These are phyloP conservation scores for Tineola bisselliella DNA, from an alignment of 2,888 invertebrate genomes.

Conservation along the genomic window DNA sequence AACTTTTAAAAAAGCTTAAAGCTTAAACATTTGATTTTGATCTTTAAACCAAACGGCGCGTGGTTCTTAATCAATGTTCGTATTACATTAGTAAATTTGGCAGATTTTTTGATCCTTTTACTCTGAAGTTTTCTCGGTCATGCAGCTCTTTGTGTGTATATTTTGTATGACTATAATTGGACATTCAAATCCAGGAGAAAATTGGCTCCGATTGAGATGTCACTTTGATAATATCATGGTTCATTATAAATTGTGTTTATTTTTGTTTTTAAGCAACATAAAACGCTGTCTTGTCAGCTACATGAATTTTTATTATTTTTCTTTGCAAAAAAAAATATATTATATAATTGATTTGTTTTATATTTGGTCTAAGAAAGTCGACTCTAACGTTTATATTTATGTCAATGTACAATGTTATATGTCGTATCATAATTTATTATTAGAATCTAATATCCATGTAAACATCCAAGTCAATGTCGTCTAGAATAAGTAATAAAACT, in stretches of 20 bases:
- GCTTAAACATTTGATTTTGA: neutral
- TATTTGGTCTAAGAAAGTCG: too few species aligned
- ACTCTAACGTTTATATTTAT: too few species aligned
- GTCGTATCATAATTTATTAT: too few species aligned
- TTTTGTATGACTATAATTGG: slow-evolving; percentile 3
- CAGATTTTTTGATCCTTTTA: neutral
- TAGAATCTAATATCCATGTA: too few species aligned
- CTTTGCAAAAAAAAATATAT: too few species aligned
- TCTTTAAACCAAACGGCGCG: neutral
- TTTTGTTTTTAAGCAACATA: too few species aligned
- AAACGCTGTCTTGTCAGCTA: too few species aligned
- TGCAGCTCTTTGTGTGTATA: neutral
- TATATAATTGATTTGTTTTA: too few species aligned
- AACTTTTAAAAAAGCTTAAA: neutral
- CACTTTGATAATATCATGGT: neutral
- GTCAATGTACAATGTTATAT: too few species aligned
- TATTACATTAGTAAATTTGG: neutral
- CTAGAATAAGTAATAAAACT: neutral
- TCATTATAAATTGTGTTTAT: neutral
- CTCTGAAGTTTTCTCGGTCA: neutral
- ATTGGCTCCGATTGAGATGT: slow-evolving; percentile 10
- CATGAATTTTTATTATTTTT: too few species aligned
- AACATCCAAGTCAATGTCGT: too few species aligned
- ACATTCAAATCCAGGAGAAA: neutral
- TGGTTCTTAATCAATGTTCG: too few species aligned